Evolutionary conservation across 2,888 invertebrate genomes (phyloP).

Genomic region (Deilephila elpenor): DNA sequence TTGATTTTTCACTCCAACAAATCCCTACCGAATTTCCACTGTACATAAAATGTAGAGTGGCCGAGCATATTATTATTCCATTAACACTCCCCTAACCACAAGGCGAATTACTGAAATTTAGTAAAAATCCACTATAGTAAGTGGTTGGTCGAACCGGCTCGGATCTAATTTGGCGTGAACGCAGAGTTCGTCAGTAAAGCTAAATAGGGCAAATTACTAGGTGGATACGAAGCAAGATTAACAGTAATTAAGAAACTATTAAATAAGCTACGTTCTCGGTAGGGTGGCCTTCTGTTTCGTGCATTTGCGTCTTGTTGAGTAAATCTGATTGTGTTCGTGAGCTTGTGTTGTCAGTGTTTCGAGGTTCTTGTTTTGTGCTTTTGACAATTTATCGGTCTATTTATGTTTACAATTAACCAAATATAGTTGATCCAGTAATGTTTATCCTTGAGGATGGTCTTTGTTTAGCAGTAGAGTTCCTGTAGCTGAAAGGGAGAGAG

Average conservation of each 20-base stretch:
- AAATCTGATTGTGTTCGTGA: not conserved
- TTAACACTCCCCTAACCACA: conserved; percentile 22
- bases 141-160: conserved; percentile 37
- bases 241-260: conserved; percentile 73
- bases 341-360: no score
- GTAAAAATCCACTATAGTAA: conserved; percentile 24
- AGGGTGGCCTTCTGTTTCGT: conserved; percentile 35
- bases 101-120: conserved; percentile 20
- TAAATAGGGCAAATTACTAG: conserved; percentile 68
- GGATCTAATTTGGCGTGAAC: conserved; percentile 49
- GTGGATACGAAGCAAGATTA: conserved; percentile 63
- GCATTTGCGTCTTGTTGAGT: not conserved
- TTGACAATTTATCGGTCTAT: no score
- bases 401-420: no score
- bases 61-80: conserved; percentile 25
- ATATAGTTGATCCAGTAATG: no score
- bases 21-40: conserved; percentile 4
- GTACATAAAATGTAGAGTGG: conserved; percentile 10
- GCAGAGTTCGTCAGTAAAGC: conserved; percentile 50
- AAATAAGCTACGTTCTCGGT: conserved; percentile 54
- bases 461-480: no score
- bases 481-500: no score
- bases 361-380: no score
- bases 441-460: no score
- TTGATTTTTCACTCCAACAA: conserved; percentile 21